Evolutionary conservation across 2,888 invertebrate genomes (phyloP).

Genomic region (Drosophila recens): DNA sequence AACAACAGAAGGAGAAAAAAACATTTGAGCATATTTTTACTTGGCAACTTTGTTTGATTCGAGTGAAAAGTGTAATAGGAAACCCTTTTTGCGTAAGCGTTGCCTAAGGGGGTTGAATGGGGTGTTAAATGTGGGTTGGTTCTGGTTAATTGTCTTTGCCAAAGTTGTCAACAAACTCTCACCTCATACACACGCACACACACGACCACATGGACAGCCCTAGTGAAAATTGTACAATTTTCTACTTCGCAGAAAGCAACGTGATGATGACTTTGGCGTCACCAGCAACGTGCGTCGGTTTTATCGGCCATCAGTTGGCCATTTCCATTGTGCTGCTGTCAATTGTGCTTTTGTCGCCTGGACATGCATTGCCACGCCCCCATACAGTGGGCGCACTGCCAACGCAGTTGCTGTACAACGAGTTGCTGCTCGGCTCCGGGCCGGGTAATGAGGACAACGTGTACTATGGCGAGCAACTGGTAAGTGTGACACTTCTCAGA

Average conservation of each 20-base stretch:
- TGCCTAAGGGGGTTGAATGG: background rate
- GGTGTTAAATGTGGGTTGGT: constrained; percentile 1
- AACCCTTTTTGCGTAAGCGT: constrained; percentile 78
- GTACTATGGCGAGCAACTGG: constrained; percentile 59
- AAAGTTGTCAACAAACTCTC: constrained; percentile 34
- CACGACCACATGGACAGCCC: background rate
- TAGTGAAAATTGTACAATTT: constrained; percentile 15
- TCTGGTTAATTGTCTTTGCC: constrained; percentile 58
- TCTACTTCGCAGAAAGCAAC: constrained; percentile 41
- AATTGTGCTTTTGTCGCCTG: constrained; percentile 62
- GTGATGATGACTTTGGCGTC: constrained; percentile 42
- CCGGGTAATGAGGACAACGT: constrained; percentile 59
- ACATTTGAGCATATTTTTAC: constrained; percentile 57
- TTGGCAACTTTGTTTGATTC: constrained; percentile 63
- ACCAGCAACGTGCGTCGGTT: constrained; percentile 47
- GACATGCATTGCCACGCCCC: constrained; percentile 60
- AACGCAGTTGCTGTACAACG: constrained; percentile 64
- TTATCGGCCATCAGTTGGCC: constrained; percentile 65
- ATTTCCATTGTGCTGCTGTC: constrained; percentile 71
- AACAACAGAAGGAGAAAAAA: constrained; percentile 6
- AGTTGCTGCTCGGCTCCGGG: constrained; percentile 56
- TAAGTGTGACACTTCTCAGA: constrained; percentile 29
- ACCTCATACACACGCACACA: background rate
- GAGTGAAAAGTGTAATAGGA: constrained; percentile 64
- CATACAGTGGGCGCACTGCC: constrained; percentile 34